A percentile compares a stretch with the other conserved stretches of the same genome.
These are phyloP conservation scores for Drosophila eugracilis DNA, from an alignment of 1,140 invertebrate species.

Conservation along the genomic window DNA sequence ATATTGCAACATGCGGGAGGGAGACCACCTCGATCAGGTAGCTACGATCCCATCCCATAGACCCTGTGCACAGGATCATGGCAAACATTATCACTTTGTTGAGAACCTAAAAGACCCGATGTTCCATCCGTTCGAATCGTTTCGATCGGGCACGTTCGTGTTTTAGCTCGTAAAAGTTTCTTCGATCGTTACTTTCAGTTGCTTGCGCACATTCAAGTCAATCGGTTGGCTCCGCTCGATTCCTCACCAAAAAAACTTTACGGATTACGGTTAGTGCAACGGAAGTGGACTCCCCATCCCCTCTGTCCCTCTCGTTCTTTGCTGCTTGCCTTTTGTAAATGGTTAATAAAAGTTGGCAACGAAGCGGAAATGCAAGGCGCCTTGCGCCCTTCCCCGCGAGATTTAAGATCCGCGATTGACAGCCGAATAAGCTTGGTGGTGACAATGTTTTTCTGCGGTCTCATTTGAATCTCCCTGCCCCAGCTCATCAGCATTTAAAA, in stretches of 20 bases:
- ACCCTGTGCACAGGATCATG: conserved; percentile 26
- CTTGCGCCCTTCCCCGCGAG: conserved; percentile 1
- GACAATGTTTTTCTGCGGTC: conserved; percentile 23
- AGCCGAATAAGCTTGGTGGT: conserved; percentile 32
- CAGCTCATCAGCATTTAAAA: conserved; percentile 34
- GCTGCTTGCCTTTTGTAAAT: conserved; percentile 5
- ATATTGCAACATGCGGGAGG: conserved; percentile 62
- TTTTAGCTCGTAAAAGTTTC: conserved; percentile 54
- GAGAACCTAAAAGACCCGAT: neutral
- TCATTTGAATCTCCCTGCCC: conserved; percentile 16
- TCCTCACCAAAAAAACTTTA: conserved; percentile 23
- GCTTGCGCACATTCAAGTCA: conserved; percentile 76
- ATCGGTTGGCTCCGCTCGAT: conserved; percentile 61
- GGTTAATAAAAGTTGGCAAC: conserved; percentile 65
- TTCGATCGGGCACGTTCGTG: conserved; percentile 25
- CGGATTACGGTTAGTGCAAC: conserved; percentile 64
- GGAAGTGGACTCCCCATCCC: conserved; percentile 48
- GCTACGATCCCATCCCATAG: conserved; percentile 2
- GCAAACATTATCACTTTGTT: conserved; percentile 43
- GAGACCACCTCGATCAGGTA: conserved; percentile 43
- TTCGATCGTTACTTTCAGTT: conserved; percentile 79
- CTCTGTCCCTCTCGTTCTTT: neutral
- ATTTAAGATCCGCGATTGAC: conserved; percentile 24
- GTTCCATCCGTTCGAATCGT: conserved; percentile 5
- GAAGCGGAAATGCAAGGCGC: conserved; percentile 73